These are phyloP conservation scores for Lasiurus cinereus DNA, from an alignment of 2,113 vertebrate genomes.

Conservation along the genomic window DNA sequence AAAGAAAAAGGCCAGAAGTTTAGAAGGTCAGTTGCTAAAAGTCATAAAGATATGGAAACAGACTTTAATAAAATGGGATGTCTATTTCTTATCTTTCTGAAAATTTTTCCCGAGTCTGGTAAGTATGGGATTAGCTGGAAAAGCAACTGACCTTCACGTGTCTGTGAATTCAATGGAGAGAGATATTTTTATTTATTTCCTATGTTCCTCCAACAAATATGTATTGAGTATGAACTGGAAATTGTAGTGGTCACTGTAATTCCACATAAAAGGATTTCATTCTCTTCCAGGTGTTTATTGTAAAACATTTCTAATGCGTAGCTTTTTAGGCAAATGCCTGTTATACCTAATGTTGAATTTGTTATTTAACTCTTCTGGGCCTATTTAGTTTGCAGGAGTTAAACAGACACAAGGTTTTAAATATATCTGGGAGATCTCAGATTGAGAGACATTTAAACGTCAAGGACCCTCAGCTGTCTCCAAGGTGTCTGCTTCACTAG, in stretches of 20 bases:
- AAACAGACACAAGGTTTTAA: constrained; percentile 1
- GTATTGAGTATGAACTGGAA: not conserved
- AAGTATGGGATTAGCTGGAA: not conserved
- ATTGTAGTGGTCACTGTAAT: not conserved
- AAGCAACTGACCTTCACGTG: not conserved
- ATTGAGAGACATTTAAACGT: constrained; percentile 16
- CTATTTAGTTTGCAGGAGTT: not conserved
- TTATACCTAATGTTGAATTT: not conserved
- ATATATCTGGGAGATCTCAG: not conserved
- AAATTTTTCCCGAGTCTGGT: not conserved
- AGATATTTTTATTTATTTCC: not conserved
- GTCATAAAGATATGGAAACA: not conserved
- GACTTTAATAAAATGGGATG: not conserved
- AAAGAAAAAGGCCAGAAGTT: not conserved
- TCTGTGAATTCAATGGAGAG: not conserved
- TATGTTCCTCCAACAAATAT: not conserved
- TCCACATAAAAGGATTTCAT: constrained; percentile 4
- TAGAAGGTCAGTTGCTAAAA: constrained; percentile 9
- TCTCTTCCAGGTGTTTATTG: not conserved
- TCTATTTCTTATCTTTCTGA: not conserved
- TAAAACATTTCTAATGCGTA: not conserved
- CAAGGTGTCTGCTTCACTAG: not conserved
- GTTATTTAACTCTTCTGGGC: constrained; percentile 20
- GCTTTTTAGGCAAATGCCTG: constrained; percentile 13
- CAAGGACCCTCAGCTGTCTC: not conserved